Conservation (phyloP, 2,113 vertebrate genomes). For the Lota lota region DNA sequence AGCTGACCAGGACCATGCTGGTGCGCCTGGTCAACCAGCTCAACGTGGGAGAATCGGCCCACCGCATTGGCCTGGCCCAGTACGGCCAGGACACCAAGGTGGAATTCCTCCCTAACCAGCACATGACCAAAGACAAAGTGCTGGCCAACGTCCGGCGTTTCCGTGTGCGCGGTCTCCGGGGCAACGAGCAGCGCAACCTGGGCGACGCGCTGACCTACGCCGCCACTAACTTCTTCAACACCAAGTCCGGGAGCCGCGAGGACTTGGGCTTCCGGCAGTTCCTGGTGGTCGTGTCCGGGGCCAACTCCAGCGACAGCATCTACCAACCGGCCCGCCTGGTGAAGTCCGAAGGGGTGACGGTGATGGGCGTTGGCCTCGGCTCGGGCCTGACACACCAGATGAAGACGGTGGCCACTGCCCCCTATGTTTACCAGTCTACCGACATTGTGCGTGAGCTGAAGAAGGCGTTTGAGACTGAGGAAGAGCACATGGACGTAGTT, state of each 20-base stretch:
- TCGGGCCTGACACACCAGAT: constrained; percentile 46
- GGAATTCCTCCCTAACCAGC: constrained; percentile 74
- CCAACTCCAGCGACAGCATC: constrained; percentile 65
- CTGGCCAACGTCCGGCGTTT: constrained; percentile 44
- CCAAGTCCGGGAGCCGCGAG: constrained; percentile 62
- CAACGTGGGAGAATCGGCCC: constrained; percentile 60
- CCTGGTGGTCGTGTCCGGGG: constrained; percentile 73
- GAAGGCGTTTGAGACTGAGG: constrained; percentile 43
- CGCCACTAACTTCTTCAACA: constrained; percentile 59
- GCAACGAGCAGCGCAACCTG: constrained; percentile 50
- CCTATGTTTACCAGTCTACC: constrained; percentile 28
- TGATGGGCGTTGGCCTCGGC: constrained; percentile 65
- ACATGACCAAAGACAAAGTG: constrained; percentile 56
- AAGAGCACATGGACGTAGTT: constrained; percentile 8
- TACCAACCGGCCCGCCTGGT: constrained; percentile 49
- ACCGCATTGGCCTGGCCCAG: constrained; percentile 78
- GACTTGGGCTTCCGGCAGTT: constrained; percentile 67
- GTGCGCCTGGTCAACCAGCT: constrained; percentile 51
- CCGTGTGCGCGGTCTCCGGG: neutral
- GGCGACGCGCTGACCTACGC: constrained; percentile 65
- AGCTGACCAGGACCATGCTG: constrained; percentile 54
- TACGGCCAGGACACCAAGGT: constrained; percentile 55
- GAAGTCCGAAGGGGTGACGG: constrained; percentile 62
- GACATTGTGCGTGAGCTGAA: constrained; percentile 32
- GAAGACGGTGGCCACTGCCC: constrained; percentile 32